phyloP scores from a whole-genome alignment of 2,888 invertebrate genomes.

The Xestia c-nigrum region DNA sequence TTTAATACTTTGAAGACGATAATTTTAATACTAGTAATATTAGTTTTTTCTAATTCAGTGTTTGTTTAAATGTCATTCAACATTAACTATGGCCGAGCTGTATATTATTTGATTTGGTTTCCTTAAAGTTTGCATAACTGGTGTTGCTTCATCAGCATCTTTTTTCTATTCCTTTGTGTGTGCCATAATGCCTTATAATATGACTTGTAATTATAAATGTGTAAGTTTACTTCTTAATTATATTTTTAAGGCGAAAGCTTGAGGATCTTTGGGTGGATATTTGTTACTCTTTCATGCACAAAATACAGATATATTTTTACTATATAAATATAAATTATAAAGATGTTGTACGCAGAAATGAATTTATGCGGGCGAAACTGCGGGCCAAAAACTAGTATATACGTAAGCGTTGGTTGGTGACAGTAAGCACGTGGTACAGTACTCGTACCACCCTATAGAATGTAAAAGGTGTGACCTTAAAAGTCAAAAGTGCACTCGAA shows the following conservation, averaged over 20 bases:
- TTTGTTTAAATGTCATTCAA: conserved; percentile 53
- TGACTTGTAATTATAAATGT: background rate
- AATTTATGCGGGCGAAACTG: background rate
- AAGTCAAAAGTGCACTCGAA: conserved; percentile 48
- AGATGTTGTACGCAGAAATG: background rate
- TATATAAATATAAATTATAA: background rate
- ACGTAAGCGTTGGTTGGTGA: conserved; percentile 20
- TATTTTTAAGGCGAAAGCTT: background rate
- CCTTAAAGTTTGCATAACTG: conserved; percentile 39
- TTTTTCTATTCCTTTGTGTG: background rate
- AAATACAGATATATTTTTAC: no score
- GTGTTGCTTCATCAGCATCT: conserved; percentile 13
- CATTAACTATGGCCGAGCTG: conserved; percentile 28
- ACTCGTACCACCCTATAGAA: conserved; percentile 21
- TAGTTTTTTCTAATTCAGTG: conserved; percentile 25
- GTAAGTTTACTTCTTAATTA: background rate
- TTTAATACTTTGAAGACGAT: conserved; percentile 7
- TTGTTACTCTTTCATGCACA: no score
- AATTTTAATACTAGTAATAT: conserved; percentile 38
- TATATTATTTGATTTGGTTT: conserved; percentile 22
- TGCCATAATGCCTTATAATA: background rate
- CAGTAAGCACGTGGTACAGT: conserved; percentile 44
- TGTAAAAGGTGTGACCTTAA: conserved; percentile 63
- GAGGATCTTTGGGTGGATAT: background rate
- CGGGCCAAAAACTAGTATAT: background rate